These are phyloP conservation scores for Brachionus rotundiformis DNA, from an alignment of 1,140 invertebrate genomes.

Conservation along the genomic window DNA sequence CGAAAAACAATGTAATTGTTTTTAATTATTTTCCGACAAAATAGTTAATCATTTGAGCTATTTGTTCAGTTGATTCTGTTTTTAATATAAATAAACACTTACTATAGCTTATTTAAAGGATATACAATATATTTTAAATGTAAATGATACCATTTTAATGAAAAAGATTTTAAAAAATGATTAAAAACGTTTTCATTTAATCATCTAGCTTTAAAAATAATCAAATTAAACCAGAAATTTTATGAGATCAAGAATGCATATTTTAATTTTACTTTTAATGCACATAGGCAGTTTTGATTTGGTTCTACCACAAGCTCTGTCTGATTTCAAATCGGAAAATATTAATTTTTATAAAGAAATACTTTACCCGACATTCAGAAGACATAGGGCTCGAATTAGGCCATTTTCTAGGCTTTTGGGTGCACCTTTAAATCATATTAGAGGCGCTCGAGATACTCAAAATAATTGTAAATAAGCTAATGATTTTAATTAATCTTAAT, in stretches of 20 bases:
- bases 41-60: neutral
- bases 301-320: neutral
- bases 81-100: no score
- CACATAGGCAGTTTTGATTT: neutral
- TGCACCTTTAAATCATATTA: neutral
- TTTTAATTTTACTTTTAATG: no score
- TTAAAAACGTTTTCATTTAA: no score
- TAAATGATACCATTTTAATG: no score
- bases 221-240: neutral
- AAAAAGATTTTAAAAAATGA: no score
- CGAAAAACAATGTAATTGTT: neutral
- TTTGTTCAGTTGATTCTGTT: neutral
- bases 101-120: no score
- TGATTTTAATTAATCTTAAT: neutral
- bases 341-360: slow-evolving; percentile 27
- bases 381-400: slow-evolving; percentile 7
- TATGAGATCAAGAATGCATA: neutral
- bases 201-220: no score
- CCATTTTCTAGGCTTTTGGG: neutral
- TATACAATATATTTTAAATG: no score
- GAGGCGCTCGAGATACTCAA: neutral
- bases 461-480: neutral
- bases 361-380: neutral
- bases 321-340: neutral
- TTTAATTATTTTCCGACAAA: neutral